Evolutionary conservation across 2,113 vertebrate genomes (phyloP).

Genomic region (Takifugu flavidus): DNA sequence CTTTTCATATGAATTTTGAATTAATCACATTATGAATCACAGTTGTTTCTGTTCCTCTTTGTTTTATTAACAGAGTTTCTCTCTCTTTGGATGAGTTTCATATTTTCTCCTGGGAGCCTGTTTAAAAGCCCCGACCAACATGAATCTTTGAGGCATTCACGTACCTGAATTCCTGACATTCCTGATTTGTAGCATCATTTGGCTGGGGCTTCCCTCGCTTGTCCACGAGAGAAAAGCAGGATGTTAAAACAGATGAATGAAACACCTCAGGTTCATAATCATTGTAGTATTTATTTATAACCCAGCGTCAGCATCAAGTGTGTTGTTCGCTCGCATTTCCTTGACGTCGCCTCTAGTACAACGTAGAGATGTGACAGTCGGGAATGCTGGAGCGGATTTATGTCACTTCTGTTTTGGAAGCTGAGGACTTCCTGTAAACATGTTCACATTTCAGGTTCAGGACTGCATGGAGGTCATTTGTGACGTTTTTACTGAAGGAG

Average conservation of each 20-base stretch:
- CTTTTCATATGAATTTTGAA: not conserved
- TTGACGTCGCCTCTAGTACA: conserved; percentile 14
- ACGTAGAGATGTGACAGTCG: conserved; percentile 3
- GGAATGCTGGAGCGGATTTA: conserved; percentile 8
- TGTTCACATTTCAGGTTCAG: conserved; percentile 10
- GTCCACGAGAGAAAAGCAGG: conserved; percentile 62
- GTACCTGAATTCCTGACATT: conserved; percentile 72
- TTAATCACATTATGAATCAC: conserved; percentile 5
- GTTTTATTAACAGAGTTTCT: not conserved
- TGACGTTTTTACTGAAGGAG: conserved; percentile 11
- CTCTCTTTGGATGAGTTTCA: conserved; percentile 26
- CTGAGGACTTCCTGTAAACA: conserved; percentile 28
- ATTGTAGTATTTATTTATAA: conserved; percentile 46
- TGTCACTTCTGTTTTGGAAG: conserved; percentile 16
- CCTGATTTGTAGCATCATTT: conserved; percentile 47
- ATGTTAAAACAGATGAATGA: conserved; percentile 49
- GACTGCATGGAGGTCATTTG: conserved; percentile 15
- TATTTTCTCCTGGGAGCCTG: conserved; percentile 32
- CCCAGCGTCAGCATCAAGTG: not conserved
- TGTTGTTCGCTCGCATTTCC: conserved; percentile 23
- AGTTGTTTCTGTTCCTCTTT: conserved; percentile 32
- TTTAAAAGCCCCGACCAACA: conserved; percentile 37
- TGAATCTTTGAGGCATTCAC: conserved; percentile 60
- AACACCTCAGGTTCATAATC: conserved; percentile 40
- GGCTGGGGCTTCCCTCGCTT: conserved; percentile 44